Evolutionary conservation across 2,888 invertebrate species (phyloP), one percentile per base, ranked within the genome.

Genomic region (Callinectes sapidus): DNA sequence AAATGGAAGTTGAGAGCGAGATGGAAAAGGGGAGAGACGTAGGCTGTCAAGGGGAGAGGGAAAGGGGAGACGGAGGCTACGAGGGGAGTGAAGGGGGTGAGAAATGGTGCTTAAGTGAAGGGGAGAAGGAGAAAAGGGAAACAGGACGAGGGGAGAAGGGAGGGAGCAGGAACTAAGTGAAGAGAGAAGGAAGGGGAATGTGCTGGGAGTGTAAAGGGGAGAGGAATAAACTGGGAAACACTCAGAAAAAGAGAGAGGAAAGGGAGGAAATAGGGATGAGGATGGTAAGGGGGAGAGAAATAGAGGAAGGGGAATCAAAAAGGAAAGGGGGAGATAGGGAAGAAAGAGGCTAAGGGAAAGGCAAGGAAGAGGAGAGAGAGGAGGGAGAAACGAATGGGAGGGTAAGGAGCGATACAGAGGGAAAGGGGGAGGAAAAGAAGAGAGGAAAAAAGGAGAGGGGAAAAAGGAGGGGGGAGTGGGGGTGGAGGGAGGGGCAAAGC

Each of bases 41-140:
- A 87, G 87, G 39, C 42, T 35, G 87, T 18, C 42, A 48, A 39
- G 39, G 87, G 39, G 87, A 87, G 87, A 87, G 87, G 39, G 42
- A 39, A 87, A 39, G 39, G 87, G 39, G 87, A 87, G 87, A 87
- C 18, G 39, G 54, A 87, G 87, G 42, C 39, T 42, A 32, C 35
- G 86, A 86, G 86, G 42, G 86, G 42, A 23, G 42, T 35, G 54
- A 54, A 87, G 42, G 39, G 87, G 54, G 87, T n/a, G 48, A 48
- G 48, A 48, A 54, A 87, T 42, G 54, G 48, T 48, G 87, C 32
- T 42, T 35, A 28, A 87, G 87, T 35, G 48, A 87, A 39, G 39
- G 87, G 54, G 87, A 87, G 42, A 28, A 87, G 87, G 39, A 88
- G 32, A 54, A 55, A 88, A 55, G 55, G 55, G 88, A 88, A 35